phyloP scores from a whole-genome alignment of 2,797 vertebrate genomes.

The Danio jaintianensis region DNA sequence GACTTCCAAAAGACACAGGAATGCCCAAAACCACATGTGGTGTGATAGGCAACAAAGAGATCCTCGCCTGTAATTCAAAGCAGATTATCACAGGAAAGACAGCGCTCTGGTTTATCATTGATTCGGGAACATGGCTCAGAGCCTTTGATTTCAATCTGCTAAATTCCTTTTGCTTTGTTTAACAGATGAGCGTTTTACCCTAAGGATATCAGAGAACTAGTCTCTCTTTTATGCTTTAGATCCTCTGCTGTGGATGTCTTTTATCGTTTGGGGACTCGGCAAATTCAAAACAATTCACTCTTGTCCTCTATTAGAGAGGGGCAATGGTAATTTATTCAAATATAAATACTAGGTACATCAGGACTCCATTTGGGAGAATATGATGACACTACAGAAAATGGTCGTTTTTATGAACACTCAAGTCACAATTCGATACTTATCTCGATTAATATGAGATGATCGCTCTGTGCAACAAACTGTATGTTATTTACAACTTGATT shows the following conservation, averaged over 20 bases:
- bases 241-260: not conserved
- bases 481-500: too few relatives aligned
- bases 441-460: too few relatives aligned
- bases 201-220: constrained; percentile 62
- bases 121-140: constrained; percentile 38
- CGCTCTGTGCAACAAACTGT: too few relatives aligned
- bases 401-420: too few relatives aligned
- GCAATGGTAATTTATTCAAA: not conserved
- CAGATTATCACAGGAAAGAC: constrained; percentile 52
- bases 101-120: constrained; percentile 38
- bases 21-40: constrained; percentile 53
- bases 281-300: not conserved
- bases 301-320: constrained; percentile 4
- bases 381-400: too few relatives aligned
- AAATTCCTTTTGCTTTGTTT: constrained; percentile 55
- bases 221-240: constrained; percentile 19
- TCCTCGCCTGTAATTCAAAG: constrained; percentile 53
- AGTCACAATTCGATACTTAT: too few relatives aligned
- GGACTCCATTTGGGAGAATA: too few relatives aligned
- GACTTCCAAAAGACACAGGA: constrained; percentile 48
- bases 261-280: constrained; percentile 3
- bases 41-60: constrained; percentile 46
- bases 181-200: constrained; percentile 54
- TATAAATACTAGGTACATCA: not conserved
- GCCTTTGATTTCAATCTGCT: constrained; percentile 66